A percentile compares a stretch with the other conserved stretches of the same genome.
These are phyloP conservation scores for Drosophila percnosoma DNA, from an alignment of 2,888 invertebrate genomes.

Conservation along the genomic window DNA sequence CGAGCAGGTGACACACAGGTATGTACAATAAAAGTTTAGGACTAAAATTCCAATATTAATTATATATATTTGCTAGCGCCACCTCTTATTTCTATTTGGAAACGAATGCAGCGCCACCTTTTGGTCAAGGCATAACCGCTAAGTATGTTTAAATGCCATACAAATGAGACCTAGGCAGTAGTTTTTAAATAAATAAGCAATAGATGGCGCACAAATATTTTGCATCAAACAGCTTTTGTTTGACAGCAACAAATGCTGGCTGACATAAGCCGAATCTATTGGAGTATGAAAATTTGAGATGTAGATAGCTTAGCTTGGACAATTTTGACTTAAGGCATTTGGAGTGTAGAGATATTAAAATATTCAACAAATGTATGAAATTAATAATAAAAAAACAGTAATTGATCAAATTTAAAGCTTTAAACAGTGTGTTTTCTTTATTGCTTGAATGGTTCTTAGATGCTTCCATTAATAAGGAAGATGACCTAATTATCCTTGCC, in stretches of 20 bases:
- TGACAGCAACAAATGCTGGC: not conserved
- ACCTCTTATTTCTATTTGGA: slow-evolving; percentile 78
- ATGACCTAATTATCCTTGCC: not conserved
- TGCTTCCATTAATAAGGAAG: not conserved
- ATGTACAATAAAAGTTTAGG: slow-evolving; percentile 1
- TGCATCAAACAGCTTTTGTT: not conserved
- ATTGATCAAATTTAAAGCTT: not conserved
- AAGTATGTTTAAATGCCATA: slow-evolving; percentile 14
- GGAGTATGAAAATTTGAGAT: not conserved
- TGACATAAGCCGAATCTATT: slow-evolving; percentile 5
- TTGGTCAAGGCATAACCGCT: slow-evolving; percentile 68
- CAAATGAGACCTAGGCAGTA: not conserved
- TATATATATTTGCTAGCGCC: slow-evolving; percentile 61
- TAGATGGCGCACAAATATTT: slow-evolving; percentile 27
- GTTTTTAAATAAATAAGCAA: not conserved
- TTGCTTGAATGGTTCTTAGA: not conserved
- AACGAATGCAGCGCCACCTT: slow-evolving; percentile 83
- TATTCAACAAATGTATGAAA: not conserved
- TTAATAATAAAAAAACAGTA: not conserved
- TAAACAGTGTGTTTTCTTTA: not conserved
- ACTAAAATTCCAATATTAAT: not conserved
- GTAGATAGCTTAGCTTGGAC: not conserved
- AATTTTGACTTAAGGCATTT: not conserved
- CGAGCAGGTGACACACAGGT: slow-evolving; percentile 79
- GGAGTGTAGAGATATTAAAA: not conserved